A percentile compares a stretch with the other conserved stretches of the same genome.
Evolutionary conservation across 2,113 vertebrate genomes (phyloP).

Genomic region (western clawed frog (Xenopus tropicalis)): DNA sequence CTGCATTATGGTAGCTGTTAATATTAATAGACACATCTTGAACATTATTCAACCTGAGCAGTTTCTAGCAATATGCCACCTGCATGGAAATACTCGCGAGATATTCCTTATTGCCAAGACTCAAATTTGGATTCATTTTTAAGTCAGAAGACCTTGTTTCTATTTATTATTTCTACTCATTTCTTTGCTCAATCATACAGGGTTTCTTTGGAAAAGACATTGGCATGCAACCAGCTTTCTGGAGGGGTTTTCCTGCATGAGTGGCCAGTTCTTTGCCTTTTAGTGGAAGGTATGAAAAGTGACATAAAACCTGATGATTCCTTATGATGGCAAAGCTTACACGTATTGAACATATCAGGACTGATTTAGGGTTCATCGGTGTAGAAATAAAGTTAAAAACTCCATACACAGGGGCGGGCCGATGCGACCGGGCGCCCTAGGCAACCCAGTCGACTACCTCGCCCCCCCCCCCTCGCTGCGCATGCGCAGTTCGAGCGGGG

Average conservation of each 20-base stretch:
- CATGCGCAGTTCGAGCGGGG: too few relatives aligned
- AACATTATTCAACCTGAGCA: constrained; percentile 8
- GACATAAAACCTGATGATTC: too few relatives aligned
- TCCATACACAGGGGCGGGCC: too few relatives aligned
- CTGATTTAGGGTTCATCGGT: too few relatives aligned
- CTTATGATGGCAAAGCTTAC: too few relatives aligned
- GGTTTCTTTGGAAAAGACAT: constrained; percentile 13
- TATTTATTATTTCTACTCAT: constrained; percentile 26
- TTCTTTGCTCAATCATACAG: constrained; percentile 22
- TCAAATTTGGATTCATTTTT: neutral
- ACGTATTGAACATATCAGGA: too few relatives aligned
- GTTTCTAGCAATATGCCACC: constrained; percentile 1
- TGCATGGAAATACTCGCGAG: neutral
- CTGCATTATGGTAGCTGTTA: neutral
- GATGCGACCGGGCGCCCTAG: too few relatives aligned
- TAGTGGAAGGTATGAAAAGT: too few relatives aligned
- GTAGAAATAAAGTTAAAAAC: too few relatives aligned
- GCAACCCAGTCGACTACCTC: too few relatives aligned
- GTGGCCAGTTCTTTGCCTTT: too few relatives aligned
- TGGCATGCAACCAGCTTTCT: constrained; percentile 22
- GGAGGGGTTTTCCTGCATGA: neutral
- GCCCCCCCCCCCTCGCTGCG: too few relatives aligned
- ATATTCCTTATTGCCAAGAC: constrained; percentile 17
- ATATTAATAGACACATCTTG: neutral
- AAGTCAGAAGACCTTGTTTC: constrained; percentile 10